Conservation (phyloP, 2,888 invertebrate genomes). For the Cactoblastis cactorum region DNA sequence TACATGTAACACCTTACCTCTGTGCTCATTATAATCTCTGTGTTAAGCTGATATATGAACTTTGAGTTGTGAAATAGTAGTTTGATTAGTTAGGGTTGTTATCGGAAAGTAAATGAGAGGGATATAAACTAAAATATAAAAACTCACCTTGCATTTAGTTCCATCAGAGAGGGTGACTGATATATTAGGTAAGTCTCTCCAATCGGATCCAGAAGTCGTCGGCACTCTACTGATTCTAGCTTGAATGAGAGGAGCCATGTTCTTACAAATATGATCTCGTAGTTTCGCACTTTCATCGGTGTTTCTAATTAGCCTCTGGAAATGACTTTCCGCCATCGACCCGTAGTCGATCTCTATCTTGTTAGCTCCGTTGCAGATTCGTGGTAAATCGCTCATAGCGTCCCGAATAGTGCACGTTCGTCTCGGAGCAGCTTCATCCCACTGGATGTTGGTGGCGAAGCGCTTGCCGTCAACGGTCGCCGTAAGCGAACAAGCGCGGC, state of each 20-base stretch:
- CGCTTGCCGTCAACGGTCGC: slow-evolving; percentile 67
- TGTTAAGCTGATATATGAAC: no score
- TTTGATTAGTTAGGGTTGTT: no score
- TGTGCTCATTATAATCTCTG: no score
- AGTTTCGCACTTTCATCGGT: slow-evolving; percentile 77
- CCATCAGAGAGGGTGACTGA: slow-evolving; percentile 85
- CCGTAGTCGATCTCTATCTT: slow-evolving; percentile 85
- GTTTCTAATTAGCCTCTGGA: slow-evolving; percentile 85
- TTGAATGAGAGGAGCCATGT: slow-evolving; percentile 88
- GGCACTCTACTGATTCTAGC: slow-evolving; percentile 89
- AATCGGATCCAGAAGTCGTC: slow-evolving; percentile 86
- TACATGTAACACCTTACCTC: no score
- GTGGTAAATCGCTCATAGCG: slow-evolving; percentile 90
- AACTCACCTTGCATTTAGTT: slow-evolving; percentile 74
- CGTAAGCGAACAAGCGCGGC: slow-evolving; percentile 81
- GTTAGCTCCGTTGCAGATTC: slow-evolving; percentile 85
- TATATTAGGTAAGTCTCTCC: slow-evolving; percentile 92
- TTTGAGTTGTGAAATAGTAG: no score
- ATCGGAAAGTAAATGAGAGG: no score
- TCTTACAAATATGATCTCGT: slow-evolving; percentile 90
- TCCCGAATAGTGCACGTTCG: slow-evolving; percentile 89
- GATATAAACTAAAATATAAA: neutral
- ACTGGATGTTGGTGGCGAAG: slow-evolving; percentile 76
- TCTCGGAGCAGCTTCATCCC: slow-evolving; percentile 85
- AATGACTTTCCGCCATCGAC: slow-evolving; percentile 85